Percentiles rank a stretch among this genome's conserved stretches.
Evolutionary conservation across 2,113 vertebrate genomes (phyloP).

Genomic region (Eudyptes chrysolophus): DNA sequence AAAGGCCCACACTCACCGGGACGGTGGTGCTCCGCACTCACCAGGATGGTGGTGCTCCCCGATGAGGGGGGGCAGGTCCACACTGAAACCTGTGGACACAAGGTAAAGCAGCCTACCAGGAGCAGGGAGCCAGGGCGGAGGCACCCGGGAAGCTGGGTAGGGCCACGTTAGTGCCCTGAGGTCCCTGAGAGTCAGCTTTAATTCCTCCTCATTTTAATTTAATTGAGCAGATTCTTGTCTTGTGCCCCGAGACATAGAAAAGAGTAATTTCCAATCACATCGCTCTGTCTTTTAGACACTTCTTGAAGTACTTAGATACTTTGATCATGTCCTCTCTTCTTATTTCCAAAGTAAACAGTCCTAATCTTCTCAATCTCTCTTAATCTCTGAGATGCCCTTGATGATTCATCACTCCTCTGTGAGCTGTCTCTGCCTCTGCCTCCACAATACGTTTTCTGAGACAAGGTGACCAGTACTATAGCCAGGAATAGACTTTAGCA

Average conservation of each 20-base stretch:
- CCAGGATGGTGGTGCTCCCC: fast-evolving
- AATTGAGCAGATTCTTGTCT: neutral
- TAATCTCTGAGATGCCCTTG: neutral
- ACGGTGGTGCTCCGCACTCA: too few species aligned
- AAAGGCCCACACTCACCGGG: neutral
- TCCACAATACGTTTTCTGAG: neutral
- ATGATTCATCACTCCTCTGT: neutral
- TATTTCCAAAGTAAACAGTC: slow-evolving; percentile 1
- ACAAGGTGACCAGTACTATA: neutral
- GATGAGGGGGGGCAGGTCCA: fast-evolving
- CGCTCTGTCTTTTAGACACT: neutral
- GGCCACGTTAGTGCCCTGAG: neutral
- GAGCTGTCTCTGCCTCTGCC: neutral
- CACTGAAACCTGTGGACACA: neutral
- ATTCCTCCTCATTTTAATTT: neutral
- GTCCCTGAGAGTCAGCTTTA: neutral
- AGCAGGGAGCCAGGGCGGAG: neutral
- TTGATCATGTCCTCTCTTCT: neutral
- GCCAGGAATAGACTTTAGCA: neutral
- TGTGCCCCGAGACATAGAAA: neutral
- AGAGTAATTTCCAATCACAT: neutral
- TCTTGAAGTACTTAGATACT: neutral
- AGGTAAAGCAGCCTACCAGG: fast-evolving
- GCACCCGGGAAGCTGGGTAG: neutral
- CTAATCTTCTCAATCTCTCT: slow-evolving; percentile 2